phyloP scores from a whole-genome alignment of 2,797 vertebrate genomes.

The Sebastes taczanowskii region DNA sequence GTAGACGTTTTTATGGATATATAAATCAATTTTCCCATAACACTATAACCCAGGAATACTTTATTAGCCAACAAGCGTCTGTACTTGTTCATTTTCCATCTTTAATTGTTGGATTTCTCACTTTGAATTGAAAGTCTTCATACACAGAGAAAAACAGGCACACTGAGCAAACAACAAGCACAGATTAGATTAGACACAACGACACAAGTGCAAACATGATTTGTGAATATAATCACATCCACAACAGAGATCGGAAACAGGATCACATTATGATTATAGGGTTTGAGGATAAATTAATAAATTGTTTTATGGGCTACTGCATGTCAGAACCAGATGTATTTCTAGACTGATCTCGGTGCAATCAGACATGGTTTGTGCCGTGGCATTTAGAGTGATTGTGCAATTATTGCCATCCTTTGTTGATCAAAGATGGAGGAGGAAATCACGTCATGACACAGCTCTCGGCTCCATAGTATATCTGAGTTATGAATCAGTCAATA shows the following conservation, averaged over 20 bases:
- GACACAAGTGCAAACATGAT: not conserved
- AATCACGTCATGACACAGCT: conserved; percentile 5
- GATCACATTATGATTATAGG: not conserved
- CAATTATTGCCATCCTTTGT: conserved; percentile 29
- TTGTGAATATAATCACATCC: conserved; percentile 8
- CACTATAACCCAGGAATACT: not conserved
- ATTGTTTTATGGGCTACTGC: not conserved
- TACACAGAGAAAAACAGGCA: not conserved
- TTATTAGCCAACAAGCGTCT: not conserved
- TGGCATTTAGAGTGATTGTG: conserved; percentile 11
- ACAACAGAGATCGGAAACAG: not conserved
- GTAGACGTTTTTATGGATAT: not conserved
- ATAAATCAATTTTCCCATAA: not conserved
- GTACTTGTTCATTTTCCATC: not conserved
- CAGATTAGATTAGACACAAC: not conserved
- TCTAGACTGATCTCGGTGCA: not conserved
- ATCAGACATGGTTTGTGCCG: not conserved
- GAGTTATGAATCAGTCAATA: conserved; percentile 52
- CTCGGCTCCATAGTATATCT: conserved; percentile 18
- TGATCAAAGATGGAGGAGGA: conserved; percentile 19
- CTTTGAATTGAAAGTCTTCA: not conserved
- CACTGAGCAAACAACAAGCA: conserved; percentile 2
- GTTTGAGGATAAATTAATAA: not conserved
- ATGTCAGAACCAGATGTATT: not conserved
- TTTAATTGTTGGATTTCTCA: not conserved